Evolutionary conservation across 2,113 vertebrate species (phyloP), one percentile per base, ranked within the genome.

Genomic region (Salminus brasiliensis): DNA sequence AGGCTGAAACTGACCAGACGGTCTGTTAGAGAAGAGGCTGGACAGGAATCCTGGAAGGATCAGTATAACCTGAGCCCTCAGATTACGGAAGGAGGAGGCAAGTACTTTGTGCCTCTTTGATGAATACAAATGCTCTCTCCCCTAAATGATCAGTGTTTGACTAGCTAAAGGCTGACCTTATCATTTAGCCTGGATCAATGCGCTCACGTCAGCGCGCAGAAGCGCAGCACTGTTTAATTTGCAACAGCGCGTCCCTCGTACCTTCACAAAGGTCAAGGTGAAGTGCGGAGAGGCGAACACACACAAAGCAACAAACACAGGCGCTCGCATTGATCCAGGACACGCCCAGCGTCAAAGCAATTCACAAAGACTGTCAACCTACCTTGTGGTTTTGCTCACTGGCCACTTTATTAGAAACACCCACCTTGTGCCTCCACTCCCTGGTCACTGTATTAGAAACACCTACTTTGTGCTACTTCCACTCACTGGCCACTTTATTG

Each of bases 211-310:
- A 73, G 71, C 21, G 11, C 15, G 25, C 12, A 21, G 60, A 65
- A 72, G 60, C 67, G 59, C 62, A 32, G 60, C 15, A 10, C 62
- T 77, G 74, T 49, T 78, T 74, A 71, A 60, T 74, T 63, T 69
- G 78, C 79, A 49, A 55, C 8, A 12, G 27, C 13, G 43, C 67
- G 57, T 62, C 66, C 57, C 57, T 59, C 73, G 16, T 70, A 67
- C 70, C 65, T 70, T 74, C 39, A 47, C 29, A 81, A 84, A 84
- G 83, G 79, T 81, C 79, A 84, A 78, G 79, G 83, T 78, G 74
- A 74, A 39, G 57, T 10, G 34, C 18, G 2, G 18, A 76, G 41
- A 18, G 34, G 1, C 30, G 70, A 15, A n/a, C 27, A 72, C 15
- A 7, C 36, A 62, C 29, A 23, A 12, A 73, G 6, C 5, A 45